Percentiles rank a stretch among this genome's conserved stretches.
Evolutionary conservation across 2,797 vertebrate species (phyloP).

Genomic region (Pseudochirops corinnae): DNA sequence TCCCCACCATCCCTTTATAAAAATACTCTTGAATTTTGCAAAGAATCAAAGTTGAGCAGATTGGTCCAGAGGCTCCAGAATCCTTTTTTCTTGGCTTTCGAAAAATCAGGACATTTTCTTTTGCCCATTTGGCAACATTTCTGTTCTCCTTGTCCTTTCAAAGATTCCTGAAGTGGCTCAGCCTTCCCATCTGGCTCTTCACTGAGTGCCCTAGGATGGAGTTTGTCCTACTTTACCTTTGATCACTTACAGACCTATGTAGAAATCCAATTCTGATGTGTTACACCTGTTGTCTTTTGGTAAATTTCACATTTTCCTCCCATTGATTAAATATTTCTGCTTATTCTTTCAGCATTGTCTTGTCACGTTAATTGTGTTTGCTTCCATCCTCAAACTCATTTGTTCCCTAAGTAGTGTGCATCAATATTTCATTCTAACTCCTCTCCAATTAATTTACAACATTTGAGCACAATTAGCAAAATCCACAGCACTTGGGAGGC

Average conservation of each 20-base stretch:
- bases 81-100: background rate
- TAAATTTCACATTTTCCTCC: background rate
- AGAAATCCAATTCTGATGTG: background rate
- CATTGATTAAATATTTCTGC: background rate
- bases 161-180: background rate
- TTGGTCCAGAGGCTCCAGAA: background rate
- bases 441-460: background rate
- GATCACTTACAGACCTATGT: background rate
- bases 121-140: background rate
- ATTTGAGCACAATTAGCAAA: background rate
- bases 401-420: background rate
- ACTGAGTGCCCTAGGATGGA: background rate
- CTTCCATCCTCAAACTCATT: background rate
- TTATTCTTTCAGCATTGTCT: background rate
- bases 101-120: background rate
- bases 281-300: background rate
- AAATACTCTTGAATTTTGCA: background rate
- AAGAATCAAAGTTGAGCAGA: background rate
- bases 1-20: background rate
- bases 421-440: constrained; percentile 1
- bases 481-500: background rate
- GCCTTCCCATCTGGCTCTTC: background rate
- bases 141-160: background rate
- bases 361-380: background rate
- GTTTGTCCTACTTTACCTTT: background rate